Evolutionary conservation across 2,888 invertebrate species (phyloP), one percentile per base, ranked within the genome.

Genomic region (Mythimna albipuncta): DNA sequence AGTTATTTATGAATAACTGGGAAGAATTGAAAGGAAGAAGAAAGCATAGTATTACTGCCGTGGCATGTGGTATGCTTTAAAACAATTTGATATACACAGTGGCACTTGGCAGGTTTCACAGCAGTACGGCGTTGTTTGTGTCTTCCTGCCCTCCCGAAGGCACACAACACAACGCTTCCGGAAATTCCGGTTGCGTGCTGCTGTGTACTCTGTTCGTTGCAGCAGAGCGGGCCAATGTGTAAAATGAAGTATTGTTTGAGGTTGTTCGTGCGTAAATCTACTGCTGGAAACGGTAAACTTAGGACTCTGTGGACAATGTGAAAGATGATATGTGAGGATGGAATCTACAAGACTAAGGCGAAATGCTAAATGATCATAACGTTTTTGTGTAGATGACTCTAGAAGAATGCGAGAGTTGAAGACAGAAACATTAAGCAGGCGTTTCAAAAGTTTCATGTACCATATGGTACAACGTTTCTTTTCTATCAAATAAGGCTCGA

Each of bases 41-140:
- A n/a, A 52, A 52, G 52, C 52, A 52, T n/a, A n/a, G n/a, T 7
- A 52, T 50, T 50, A 19, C 52, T 52, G n/a, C 52, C n/a, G 9
- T n/a, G 52, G 0, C 6, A n/a, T n/a, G n/a, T 52, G 52, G n/a
- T 52, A 52, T 52, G 9, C n/a, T 52, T 52, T 52, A 52, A 52
- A 52, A 52, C 52, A 52, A 52, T 52, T 52, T 7, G n/a, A n/a
- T 52, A 52, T 52, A 52, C 52, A 52, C 7, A 52, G 52, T 52
- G 52, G 52, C 52, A n/a, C 52, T 52, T n/a, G 52, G 52, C 52
- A 52, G 52, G 52, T n/a, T 52, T 52, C 52, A 52, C 52, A 52
- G n/a, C 52, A 52, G 52, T 52, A 52, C 19, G 52, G 52, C n/a
- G 52, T n/a, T 3, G 6, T n/a, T 52, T 52, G 52, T 9, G 52